Evolutionary conservation across 2,888 invertebrate genomes (phyloP).

Genomic region (Pollenia angustigena): DNA sequence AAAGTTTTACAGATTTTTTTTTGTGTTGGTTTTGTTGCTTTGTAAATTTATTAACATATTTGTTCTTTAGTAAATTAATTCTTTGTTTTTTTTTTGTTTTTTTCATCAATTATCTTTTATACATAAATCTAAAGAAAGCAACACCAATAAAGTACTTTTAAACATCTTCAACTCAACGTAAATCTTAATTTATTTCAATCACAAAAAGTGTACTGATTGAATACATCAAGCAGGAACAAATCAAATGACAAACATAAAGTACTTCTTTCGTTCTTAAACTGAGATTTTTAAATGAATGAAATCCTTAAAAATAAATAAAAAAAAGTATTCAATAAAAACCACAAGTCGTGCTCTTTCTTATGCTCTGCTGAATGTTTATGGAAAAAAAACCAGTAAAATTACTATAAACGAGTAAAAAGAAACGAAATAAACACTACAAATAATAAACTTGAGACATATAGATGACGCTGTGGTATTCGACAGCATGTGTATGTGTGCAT

Average conservation of each 20-base stretch:
- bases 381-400: conserved; percentile 15
- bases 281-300: conserved; percentile 50
- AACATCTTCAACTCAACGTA: not conserved
- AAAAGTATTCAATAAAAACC: conserved; percentile 58
- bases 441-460: conserved; percentile 60
- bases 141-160: conserved; percentile 12
- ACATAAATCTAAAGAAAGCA: too few relatives aligned
- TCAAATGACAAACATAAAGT: conserved; percentile 52
- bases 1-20: too few relatives aligned
- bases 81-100: too few relatives aligned
- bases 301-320: conserved; percentile 33
- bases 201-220: conserved; percentile 30
- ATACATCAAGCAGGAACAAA: conserved; percentile 36
- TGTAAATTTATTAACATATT: too few relatives aligned
- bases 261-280: conserved; percentile 5
- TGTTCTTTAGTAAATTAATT: too few relatives aligned
- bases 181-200: not conserved
- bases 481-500: conserved; percentile 2
- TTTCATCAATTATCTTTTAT: too few relatives aligned
- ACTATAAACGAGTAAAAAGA: conserved; percentile 6
- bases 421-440: conserved; percentile 48
- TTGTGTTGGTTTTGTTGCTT: too few relatives aligned
- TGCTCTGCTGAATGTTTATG: conserved; percentile 52
- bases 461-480: not conserved
- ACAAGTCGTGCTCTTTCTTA: conserved; percentile 67